phyloP scores from a whole-genome alignment of 2,113 vertebrate genomes.

The Cephalopholis sonnerati region DNA sequence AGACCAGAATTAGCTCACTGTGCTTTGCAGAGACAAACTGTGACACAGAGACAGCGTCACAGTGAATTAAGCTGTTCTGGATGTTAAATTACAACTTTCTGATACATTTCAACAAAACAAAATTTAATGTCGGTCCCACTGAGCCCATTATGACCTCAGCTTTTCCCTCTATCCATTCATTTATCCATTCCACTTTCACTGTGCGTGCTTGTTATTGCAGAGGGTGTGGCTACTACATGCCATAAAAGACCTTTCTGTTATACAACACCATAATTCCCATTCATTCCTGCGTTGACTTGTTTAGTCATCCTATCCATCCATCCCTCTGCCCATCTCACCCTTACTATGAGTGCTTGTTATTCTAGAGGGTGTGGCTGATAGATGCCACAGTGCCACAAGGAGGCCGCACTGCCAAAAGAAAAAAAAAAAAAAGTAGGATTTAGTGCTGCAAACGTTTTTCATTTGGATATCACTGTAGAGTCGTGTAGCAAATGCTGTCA shows the following conservation, averaged over 20 bases:
- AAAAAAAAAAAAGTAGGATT: not conserved
- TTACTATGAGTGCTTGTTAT: constrained; percentile 56
- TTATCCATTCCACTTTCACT: constrained; percentile 17
- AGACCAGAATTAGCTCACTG: not conserved
- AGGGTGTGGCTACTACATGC: constrained; percentile 56
- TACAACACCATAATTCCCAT: constrained; percentile 45
- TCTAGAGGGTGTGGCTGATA: constrained; percentile 61
- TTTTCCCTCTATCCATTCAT: constrained; percentile 49
- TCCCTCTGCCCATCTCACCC: constrained; percentile 40
- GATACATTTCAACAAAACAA: not conserved
- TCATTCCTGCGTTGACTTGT: constrained; percentile 56
- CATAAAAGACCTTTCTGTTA: constrained; percentile 58
- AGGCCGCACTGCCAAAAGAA: constrained; percentile 19
- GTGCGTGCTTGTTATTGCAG: constrained; percentile 46
- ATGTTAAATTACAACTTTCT: constrained; percentile 32
- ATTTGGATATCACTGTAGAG: constrained; percentile 35
- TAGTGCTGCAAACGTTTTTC: constrained; percentile 28
- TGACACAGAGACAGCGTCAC: not conserved
- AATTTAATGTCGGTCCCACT: constrained; percentile 37
- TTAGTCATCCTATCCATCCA: constrained; percentile 58
- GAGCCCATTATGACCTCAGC: constrained; percentile 19
- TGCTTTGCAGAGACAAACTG: not conserved
- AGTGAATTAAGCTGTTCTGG: constrained; percentile 6
- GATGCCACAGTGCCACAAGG: constrained; percentile 40
- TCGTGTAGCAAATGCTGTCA: constrained; percentile 4